Percentiles rank a stretch among this genome's conserved stretches.
These are phyloP conservation scores for Nyctalus aviator DNA, from an alignment of 2,797 vertebrate genomes.

Conservation along the genomic window DNA sequence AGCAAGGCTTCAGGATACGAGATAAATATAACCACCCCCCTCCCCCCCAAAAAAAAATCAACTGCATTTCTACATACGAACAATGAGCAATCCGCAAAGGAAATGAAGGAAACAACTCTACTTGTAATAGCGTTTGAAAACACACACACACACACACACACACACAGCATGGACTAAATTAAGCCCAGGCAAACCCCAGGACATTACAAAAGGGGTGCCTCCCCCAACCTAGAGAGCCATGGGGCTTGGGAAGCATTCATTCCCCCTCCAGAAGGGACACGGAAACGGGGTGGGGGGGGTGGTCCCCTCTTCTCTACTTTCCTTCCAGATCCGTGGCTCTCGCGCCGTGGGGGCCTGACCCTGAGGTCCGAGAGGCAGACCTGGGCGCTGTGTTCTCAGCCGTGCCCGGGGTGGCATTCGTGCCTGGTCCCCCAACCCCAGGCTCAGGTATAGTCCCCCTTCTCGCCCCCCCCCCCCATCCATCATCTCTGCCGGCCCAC, in stretches of 20 bases:
- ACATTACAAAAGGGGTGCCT: rapidly evolving
- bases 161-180: not conserved
- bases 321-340: not conserved
- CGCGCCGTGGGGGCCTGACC: rapidly evolving
- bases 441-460: not conserved
- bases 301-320: not conserved
- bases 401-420: not conserved
- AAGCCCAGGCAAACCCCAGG: not conserved
- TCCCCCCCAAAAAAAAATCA: not conserved
- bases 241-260: not conserved
- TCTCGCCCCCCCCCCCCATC: not conserved
- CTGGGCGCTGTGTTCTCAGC: not conserved
- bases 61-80: not conserved
- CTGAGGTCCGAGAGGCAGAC: not conserved
- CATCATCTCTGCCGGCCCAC: rapidly evolving
- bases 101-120: not conserved
- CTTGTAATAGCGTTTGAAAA: not conserved
- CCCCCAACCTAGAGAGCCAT: rapidly evolving
- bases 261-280: too few relatives aligned
- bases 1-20: not conserved
- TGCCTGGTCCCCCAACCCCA: too few relatives aligned
- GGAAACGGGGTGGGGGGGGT: rapidly evolving
- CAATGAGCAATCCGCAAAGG: not conserved
- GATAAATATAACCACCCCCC: not conserved
- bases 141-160: too few relatives aligned